phyloP scores from a whole-genome alignment of 2,113 vertebrate species.

The Crocuta crocuta region DNA sequence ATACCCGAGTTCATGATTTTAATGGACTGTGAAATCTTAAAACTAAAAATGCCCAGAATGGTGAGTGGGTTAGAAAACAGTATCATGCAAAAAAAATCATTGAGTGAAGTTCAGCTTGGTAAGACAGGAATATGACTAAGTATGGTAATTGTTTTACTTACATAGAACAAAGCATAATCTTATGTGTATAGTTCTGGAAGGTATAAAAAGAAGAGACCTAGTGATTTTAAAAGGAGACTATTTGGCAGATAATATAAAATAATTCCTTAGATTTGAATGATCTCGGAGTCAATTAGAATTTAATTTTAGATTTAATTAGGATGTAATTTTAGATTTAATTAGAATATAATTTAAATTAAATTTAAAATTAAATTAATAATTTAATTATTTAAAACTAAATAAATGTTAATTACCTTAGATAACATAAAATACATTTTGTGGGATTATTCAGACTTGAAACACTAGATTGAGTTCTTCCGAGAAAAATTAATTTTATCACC shows the following conservation, averaged over 20 bases:
- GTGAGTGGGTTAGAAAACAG: neutral
- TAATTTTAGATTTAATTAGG: neutral
- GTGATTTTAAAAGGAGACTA: neutral
- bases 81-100: neutral
- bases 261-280: neutral
- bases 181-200: neutral
- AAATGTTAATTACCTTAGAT: neutral
- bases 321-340: neutral
- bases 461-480: neutral
- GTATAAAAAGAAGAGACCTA: neutral
- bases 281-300: neutral
- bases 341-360: too few relatives aligned
- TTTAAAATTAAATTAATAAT: too few relatives aligned
- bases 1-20: neutral
- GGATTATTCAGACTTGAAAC: neutral
- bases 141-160: neutral
- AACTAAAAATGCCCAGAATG: neutral
- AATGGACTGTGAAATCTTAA: neutral
- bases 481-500: neutral
- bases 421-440: neutral
- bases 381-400: too few relatives aligned
- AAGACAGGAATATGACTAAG: neutral
- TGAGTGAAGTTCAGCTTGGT: neutral
- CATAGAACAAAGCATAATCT: neutral
- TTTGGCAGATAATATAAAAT: neutral